These are phyloP conservation scores for Ernsta delagoae DNA, from an alignment of 2,888 invertebrate species.

Conservation along the genomic window DNA sequence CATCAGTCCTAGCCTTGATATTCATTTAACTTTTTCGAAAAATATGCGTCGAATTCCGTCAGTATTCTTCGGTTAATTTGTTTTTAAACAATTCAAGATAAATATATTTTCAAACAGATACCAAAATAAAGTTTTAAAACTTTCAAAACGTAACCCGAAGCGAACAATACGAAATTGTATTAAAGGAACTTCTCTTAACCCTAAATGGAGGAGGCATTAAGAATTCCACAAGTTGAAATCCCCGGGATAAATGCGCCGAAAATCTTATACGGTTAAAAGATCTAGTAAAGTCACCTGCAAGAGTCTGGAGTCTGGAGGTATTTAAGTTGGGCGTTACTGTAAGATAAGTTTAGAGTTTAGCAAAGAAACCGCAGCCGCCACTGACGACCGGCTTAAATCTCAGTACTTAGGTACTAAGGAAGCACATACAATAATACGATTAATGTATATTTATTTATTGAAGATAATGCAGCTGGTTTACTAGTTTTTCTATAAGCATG, in stretches of 20 bases:
- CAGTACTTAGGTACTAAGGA: constrained; percentile 40
- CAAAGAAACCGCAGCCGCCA: constrained; percentile 77
- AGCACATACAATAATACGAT: constrained; percentile 12
- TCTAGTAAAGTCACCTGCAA: constrained; percentile 73
- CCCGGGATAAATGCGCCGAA: constrained; percentile 43
- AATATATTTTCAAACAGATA: neutral
- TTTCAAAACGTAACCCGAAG: constrained; percentile 3
- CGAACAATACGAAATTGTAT: constrained; percentile 37
- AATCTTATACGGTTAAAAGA: constrained; percentile 42
- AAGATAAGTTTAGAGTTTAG: constrained; percentile 75
- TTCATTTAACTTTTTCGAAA: too few relatives aligned
- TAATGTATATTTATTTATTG: constrained; percentile 1
- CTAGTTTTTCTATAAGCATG: neutral
- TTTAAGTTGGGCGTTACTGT: constrained; percentile 74
- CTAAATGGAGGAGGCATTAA: constrained; percentile 40
- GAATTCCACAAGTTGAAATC: constrained; percentile 60
- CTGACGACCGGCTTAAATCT: constrained; percentile 78
- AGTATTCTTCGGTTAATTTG: too few relatives aligned
- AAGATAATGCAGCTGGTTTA: too few relatives aligned
- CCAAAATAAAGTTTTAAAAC: neutral
- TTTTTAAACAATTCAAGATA: neutral
- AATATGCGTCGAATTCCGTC: too few relatives aligned
- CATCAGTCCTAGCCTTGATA: neutral
- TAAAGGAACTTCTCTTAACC: constrained; percentile 34
- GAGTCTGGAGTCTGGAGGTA: constrained; percentile 54